Evolutionary conservation across 2,113 vertebrate species (phyloP).

Genomic region (Mola mola): DNA sequence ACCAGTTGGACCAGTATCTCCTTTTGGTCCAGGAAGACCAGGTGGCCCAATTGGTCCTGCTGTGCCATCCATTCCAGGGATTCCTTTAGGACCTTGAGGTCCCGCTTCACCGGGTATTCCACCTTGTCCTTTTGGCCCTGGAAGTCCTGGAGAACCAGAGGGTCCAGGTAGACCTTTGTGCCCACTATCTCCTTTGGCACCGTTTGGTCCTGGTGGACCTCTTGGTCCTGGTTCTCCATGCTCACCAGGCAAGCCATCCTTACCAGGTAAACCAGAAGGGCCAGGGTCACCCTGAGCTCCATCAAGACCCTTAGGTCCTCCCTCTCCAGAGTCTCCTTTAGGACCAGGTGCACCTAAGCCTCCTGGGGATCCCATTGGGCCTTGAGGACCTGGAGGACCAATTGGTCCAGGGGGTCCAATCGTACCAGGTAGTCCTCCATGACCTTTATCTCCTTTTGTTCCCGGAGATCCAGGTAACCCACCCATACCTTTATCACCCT

Average conservation of each 20-base stretch:
- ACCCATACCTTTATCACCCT: conserved; percentile 89
- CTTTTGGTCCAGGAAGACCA: conserved; percentile 88
- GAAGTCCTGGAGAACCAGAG: conserved; percentile 83
- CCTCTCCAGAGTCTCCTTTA: conserved; percentile 90
- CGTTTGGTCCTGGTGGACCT: conserved; percentile 86
- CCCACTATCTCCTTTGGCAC: conserved; percentile 90
- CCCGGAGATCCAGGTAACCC: conserved; percentile 87
- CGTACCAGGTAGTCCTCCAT: conserved; percentile 86
- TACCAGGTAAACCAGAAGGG: conserved; percentile 89
- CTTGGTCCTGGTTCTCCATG: conserved; percentile 88
- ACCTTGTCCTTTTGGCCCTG: conserved; percentile 87
- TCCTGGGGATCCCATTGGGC: conserved; percentile 88
- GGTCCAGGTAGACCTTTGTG: conserved; percentile 89
- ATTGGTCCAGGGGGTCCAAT: conserved; percentile 86
- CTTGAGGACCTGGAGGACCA: conserved; percentile 86
- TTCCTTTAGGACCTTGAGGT: conserved; percentile 91
- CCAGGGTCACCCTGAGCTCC: conserved; percentile 90
- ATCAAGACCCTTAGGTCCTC: conserved; percentile 87
- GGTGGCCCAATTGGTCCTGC: conserved; percentile 89
- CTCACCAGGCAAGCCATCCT: conserved; percentile 89
- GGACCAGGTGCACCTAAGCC: conserved; percentile 87
- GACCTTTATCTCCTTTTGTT: conserved; percentile 91
- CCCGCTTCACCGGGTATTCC: conserved; percentile 88
- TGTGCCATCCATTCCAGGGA: conserved; percentile 89
- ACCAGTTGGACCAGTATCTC: conserved; percentile 87